Evolutionary conservation across 2,888 invertebrate species (phyloP), one percentile per base, ranked within the genome.

Genomic region (Branchipolynoe longqiensis): DNA sequence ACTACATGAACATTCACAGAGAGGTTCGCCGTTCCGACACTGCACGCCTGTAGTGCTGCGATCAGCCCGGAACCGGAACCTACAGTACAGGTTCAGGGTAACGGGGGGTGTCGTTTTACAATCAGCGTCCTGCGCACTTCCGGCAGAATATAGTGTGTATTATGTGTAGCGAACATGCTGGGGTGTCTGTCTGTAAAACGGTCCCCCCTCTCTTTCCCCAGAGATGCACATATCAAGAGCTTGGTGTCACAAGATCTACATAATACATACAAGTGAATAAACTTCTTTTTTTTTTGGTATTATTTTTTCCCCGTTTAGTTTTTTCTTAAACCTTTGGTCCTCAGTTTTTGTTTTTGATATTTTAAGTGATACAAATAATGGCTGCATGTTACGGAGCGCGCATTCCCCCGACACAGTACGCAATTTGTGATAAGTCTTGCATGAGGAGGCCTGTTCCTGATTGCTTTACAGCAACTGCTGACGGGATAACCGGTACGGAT

Each of bases 361-460:
- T 69, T 69, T 38, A 69, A 33, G 69, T 69, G 38, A 69, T 69
- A 69, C 33, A 56, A 69, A 69, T 69, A 69, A 69, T 38, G 33
- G n/a, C 58, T 4, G 58, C 12, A n/a, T 58, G 58, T 58, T 36
- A 18, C 38, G 14, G 69, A 18, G 69, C 38, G 38, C 18, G 8
- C 38, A 18, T 69, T 69, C 18, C 14, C 58, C 36, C 69, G 31
- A 25, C 31, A 31, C 14, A n/a, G 62, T 31, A 28, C 31, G 31
- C 14, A 28, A 2, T n/a, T n/a, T n/a, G 14, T 25, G 62, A 31
- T 62, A 62, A 62, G 62, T 62, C 62, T 62, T 62, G 62, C 31
- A 62, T 62, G 62, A 28, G 62, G 14, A 62, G 31, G 31, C n/a
- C n/a, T n/a, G n/a, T n/a, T n/a, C n/a, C n/a, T n/a, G n/a, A n/a